Conservation (phyloP, 1,140 invertebrate genomes). For the Caenorhabditis remanei region DNA sequence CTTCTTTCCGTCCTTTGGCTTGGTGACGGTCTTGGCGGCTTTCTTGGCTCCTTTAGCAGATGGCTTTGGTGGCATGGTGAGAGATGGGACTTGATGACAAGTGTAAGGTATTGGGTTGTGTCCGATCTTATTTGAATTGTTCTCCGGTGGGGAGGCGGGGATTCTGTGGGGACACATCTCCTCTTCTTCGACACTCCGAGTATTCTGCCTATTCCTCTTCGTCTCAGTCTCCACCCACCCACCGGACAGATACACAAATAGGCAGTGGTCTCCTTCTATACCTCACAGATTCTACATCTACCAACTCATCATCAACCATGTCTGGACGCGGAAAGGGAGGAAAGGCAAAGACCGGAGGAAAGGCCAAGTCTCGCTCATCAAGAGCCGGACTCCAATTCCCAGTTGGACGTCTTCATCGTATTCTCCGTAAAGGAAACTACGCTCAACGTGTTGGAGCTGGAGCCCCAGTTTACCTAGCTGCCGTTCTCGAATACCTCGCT, state of each 20-base stretch:
- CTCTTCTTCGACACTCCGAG: background rate
- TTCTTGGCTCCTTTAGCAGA: slow-evolving; percentile 80
- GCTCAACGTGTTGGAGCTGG: slow-evolving; percentile 83
- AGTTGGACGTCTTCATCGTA: slow-evolving; percentile 84
- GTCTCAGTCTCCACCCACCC: background rate
- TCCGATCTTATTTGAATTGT: background rate
- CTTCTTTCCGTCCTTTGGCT: slow-evolving; percentile 78
- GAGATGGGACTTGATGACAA: background rate
- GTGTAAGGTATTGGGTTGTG: background rate
- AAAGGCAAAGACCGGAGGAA: slow-evolving; percentile 80
- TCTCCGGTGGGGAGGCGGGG: background rate
- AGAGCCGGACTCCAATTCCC: slow-evolving; percentile 84
- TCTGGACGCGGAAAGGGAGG: slow-evolving; percentile 78
- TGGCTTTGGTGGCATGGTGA: slow-evolving; percentile 78
- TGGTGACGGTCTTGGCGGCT: slow-evolving; percentile 79
- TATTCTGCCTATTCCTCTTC: background rate
- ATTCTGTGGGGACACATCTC: background rate
- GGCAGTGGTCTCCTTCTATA: background rate
- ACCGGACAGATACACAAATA: background rate
- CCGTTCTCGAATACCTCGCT: slow-evolving; percentile 80
- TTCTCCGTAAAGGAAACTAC: slow-evolving; percentile 80
- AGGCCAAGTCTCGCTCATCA: slow-evolving; percentile 82
- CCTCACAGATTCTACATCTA: slow-evolving; percentile 4
- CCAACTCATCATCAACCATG: slow-evolving; percentile 70
- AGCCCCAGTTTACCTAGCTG: slow-evolving; percentile 84